These are phyloP conservation scores for Eurystomus gularis DNA, from an alignment of 2,113 vertebrate genomes.

Conservation along the genomic window DNA sequence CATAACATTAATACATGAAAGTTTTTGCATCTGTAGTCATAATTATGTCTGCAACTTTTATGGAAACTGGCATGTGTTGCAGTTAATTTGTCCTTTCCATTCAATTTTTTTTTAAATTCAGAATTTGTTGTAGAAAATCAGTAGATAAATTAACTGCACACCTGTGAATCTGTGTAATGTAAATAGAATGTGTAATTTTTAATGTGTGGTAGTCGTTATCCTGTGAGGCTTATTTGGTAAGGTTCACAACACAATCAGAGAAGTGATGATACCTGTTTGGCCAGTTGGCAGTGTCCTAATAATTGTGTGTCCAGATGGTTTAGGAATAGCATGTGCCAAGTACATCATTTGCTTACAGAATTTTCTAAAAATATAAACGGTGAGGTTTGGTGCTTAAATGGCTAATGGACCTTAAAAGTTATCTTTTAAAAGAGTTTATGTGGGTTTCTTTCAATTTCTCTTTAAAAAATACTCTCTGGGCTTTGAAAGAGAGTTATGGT, in stretches of 20 bases:
- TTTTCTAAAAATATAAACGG: neutral
- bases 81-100: neutral
- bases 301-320: neutral
- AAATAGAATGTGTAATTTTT: neutral
- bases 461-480: neutral
- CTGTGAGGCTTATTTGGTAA: neutral
- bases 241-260: neutral
- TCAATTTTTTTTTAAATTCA: neutral
- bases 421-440: neutral
- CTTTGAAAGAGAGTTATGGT: neutral
- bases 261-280: neutral
- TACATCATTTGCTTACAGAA: neutral
- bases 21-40: neutral
- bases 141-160: neutral
- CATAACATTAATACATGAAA: neutral
- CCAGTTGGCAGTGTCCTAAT: neutral
- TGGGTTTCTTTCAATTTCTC: neutral
- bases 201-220: neutral
- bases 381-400: neutral
- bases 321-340: neutral
- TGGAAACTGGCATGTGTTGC: neutral
- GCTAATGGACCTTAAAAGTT: neutral
- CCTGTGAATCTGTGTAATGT: neutral
- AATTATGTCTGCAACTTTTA: neutral
- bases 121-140: neutral